Percentiles rank a stretch among this genome's conserved stretches.
Evolutionary conservation across 2,888 invertebrate genomes (phyloP).

Genomic region (Octodonta nipae): DNA sequence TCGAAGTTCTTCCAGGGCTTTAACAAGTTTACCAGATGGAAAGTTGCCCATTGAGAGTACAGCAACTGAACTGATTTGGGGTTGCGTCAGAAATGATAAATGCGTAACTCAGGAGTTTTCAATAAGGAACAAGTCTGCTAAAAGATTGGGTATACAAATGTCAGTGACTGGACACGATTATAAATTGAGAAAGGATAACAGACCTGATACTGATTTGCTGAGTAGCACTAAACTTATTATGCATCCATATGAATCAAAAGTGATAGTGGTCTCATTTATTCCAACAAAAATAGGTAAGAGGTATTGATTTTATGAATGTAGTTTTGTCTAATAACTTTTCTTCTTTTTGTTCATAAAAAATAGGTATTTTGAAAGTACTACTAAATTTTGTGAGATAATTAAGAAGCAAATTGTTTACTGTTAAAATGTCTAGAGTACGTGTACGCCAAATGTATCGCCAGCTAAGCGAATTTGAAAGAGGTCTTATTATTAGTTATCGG

Average conservation of each 20-base stretch:
- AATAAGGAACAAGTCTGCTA: conserved; percentile 43
- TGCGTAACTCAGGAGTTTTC: conserved; percentile 41
- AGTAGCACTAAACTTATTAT: conserved; percentile 33
- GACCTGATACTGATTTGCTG: conserved; percentile 27
- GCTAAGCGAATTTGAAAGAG: no score
- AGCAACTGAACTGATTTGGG: conserved; percentile 41
- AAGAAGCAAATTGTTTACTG: no score
- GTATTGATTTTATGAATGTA: not conserved
- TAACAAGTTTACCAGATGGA: conserved; percentile 27
- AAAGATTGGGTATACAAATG: conserved; percentile 42
- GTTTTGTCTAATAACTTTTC: no score
- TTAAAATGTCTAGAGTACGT: no score
- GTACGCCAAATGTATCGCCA: no score
- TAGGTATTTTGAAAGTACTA: no score
- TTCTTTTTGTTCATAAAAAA: no score
- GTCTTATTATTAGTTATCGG: no score
- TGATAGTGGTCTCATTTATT: conserved; percentile 41
- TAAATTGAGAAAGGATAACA: conserved; percentile 30
- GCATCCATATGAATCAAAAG: conserved; percentile 44
- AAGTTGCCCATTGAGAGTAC: conserved; percentile 42
- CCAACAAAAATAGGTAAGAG: conserved; percentile 34
- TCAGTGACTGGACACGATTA: conserved; percentile 38
- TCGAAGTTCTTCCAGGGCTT: conserved; percentile 25
- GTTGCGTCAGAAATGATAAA: conserved; percentile 39
- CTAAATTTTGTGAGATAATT: no score